phyloP scores from a whole-genome alignment of 2,113 vertebrate genomes.

The Tringa solitaria region DNA sequence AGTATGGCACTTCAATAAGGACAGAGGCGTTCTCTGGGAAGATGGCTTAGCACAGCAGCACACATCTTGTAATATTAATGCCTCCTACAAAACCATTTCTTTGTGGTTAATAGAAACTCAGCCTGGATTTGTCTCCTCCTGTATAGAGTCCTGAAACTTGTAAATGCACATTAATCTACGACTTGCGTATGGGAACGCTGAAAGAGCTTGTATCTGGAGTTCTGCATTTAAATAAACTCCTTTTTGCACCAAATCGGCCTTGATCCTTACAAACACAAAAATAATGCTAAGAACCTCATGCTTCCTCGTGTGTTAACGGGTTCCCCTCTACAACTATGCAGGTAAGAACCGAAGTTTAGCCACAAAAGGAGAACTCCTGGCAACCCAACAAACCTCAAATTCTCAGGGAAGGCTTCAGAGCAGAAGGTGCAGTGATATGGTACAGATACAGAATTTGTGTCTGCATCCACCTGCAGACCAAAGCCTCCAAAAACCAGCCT shows the following conservation, averaged over 20 bases:
- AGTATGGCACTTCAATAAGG: neutral
- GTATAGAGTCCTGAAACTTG: neutral
- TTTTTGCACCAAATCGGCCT: neutral
- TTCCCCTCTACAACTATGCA: neutral
- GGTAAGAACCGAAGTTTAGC: slow-evolving; percentile 27
- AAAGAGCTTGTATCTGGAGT: neutral
- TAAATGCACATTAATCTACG: neutral
- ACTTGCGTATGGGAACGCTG: neutral
- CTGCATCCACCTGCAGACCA: neutral
- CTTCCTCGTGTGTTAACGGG: neutral
- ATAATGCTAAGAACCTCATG: neutral
- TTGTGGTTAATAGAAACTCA: neutral
- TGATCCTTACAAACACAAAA: neutral
- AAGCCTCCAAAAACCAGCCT: neutral
- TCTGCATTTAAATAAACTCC: neutral
- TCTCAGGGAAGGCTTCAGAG: neutral
- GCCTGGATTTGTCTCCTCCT: slow-evolving; percentile 1
- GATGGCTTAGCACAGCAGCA: slow-evolving; percentile 8
- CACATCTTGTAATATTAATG: neutral
- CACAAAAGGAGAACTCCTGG: neutral
- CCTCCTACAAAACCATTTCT: neutral
- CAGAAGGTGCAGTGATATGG: neutral
- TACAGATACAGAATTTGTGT: neutral
- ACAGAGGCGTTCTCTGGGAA: neutral
- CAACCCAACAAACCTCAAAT: slow-evolving; percentile 30